Evolutionary conservation across 2,797 vertebrate genomes (phyloP), one percentile per base, ranked within the genome.

Genomic region (Pempheris klunzingeri): DNA sequence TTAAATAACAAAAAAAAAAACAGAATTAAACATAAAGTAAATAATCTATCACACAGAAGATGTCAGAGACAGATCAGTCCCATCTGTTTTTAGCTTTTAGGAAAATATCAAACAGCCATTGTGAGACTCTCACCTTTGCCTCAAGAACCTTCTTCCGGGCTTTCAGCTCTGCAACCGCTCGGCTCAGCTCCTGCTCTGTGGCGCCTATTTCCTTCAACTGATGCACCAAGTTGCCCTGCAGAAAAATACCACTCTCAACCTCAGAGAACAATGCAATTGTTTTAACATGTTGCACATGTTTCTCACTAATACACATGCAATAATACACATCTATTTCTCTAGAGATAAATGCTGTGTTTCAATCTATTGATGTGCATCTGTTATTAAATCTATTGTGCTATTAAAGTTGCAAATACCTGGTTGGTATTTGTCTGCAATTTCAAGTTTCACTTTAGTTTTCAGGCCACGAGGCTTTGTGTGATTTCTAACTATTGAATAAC

Each of bases 151-250:
- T 97, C 88, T 99, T 99, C 34, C 96, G 93, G 65, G 96, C 95
- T 90, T 97, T 99, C 77, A 99, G 95, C 72, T 99, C 98, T 32
- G 97, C 95, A 8, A 98, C 96, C 4, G 98, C 98, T 93, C 87
- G 95, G 83, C 93, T 95, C 72, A 98, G 87, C 62, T 98, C 97
- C 44, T 73, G 63, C 62, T 89, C 82, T 0, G 74, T 24, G 53
- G 76, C 76, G 0, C 83, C 73, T 13, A 81, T 78, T 46, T 71
- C 74, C 53, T 87, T 88, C 69, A 90, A 7, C 43, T 77, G 52
- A 17, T 72, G 66, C 63, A 91, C 78, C 22, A 88, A n/a, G 3
- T 88, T 80, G 10, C 90, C 90, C 88, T 90, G 54, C 24, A 24
- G 17, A 32, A 24, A 66, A 47, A 55, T 0, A 38, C 2, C 2